These are phyloP conservation scores for Lycopodina hypogea DNA, from an alignment of 37 sponge, comb jelly and placozoan genomes.

Conservation along the genomic window DNA sequence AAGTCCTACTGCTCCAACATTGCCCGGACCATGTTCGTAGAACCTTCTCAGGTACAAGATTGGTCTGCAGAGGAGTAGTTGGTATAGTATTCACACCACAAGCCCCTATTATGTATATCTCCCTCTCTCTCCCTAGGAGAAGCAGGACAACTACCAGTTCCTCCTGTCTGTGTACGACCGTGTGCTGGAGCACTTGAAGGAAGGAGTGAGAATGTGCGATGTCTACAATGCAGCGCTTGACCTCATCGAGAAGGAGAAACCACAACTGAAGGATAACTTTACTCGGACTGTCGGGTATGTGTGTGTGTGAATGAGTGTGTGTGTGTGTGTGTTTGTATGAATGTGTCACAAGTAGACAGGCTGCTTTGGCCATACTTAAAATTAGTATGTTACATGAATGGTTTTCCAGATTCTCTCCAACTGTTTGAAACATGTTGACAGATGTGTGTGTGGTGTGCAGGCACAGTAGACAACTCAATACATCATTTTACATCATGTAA, in stretches of 20 bases:
- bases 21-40: constrained; percentile 89
- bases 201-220: constrained; percentile 64
- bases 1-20: constrained; percentile 95
- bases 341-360: no score
- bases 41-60: constrained; percentile 75
- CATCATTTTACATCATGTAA: no score
- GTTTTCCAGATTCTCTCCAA: no score
- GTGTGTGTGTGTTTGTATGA: neutral
- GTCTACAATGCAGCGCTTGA: constrained; percentile 65
- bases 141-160: constrained; percentile 80
- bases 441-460: no score
- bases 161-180: constrained; percentile 78
- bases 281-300: constrained; percentile 79
- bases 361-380: neutral
- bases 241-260: constrained; percentile 53
- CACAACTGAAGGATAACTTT: constrained; percentile 66
- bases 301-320: no score
- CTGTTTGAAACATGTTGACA: no score
- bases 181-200: constrained; percentile 50
- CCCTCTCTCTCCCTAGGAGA: constrained; percentile 45
- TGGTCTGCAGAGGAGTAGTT: neutral
- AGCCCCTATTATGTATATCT: neutral
- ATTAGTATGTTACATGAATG: no score
- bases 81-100: neutral
- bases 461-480: no score